These are phyloP conservation scores for Bombus polaris DNA, from an alignment of 1,140 invertebrate genomes.

Conservation along the genomic window DNA sequence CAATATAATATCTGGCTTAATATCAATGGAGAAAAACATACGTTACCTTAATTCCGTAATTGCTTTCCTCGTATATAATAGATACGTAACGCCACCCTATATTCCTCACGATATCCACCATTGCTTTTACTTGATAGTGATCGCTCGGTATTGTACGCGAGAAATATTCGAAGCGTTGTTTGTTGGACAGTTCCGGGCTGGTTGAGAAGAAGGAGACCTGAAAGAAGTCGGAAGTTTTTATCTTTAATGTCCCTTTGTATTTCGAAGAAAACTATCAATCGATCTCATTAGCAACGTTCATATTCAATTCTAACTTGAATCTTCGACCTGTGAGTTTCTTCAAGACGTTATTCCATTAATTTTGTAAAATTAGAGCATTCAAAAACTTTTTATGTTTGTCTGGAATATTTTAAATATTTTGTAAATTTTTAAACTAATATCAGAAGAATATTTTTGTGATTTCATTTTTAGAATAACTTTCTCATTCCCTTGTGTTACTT, in stretches of 20 bases:
- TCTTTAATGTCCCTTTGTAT: not conserved
- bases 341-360: too few species aligned
- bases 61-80: conserved; percentile 98
- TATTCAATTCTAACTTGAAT: too few species aligned
- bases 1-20: too few species aligned
- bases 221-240: conserved; percentile 61
- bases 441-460: too few species aligned
- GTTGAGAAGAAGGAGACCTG: conserved; percentile 98
- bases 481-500: not conserved
- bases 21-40: not conserved
- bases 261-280: not conserved
- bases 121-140: conserved; percentile 96
- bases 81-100: conserved; percentile 97
- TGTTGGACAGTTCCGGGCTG: conserved; percentile 96
- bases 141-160: conserved; percentile 97
- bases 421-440: too few species aligned
- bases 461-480: not conserved
- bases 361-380: too few species aligned
- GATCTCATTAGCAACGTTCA: too few species aligned
- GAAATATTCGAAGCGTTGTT: conserved; percentile 97
- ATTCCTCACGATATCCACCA: conserved; percentile 95
- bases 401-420: too few species aligned
- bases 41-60: conserved; percentile 96
- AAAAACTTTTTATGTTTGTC: too few species aligned
- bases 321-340: too few species aligned